Conservation (phyloP, 1,140 invertebrate species). For the Lerema accius region DNA sequence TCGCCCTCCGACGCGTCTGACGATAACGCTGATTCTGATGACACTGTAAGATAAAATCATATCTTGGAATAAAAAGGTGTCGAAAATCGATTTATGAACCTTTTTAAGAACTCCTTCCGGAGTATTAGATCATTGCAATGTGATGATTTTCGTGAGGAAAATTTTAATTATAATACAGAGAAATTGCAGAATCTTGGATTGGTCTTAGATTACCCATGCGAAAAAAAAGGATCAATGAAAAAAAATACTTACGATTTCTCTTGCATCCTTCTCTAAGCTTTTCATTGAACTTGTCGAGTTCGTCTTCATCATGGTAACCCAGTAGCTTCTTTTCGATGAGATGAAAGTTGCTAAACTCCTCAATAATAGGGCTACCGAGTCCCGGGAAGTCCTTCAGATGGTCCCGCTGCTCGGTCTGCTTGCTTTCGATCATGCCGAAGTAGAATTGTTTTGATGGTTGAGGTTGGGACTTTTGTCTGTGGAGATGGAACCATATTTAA, state of each 20-base stretch:
- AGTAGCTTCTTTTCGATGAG: conserved; percentile 72
- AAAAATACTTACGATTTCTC: conserved; percentile 64
- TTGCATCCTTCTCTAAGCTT: conserved; percentile 65
- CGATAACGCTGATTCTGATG: conserved; percentile 81
- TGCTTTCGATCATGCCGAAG: conserved; percentile 88
- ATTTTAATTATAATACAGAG: no score
- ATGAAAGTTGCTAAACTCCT: conserved; percentile 72
- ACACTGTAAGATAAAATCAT: conserved; percentile 52
- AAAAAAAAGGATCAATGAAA: neutral
- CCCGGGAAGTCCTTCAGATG: conserved; percentile 78
- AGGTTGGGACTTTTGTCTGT: conserved; percentile 52
- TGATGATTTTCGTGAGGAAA: no score
- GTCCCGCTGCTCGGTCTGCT: conserved; percentile 60
- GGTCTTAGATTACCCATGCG: no score
- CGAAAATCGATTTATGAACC: no score
- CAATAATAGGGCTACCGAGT: conserved; percentile 69
- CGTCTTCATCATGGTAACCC: conserved; percentile 69
- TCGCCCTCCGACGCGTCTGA: conserved; percentile 80
- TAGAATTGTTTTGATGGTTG: conserved; percentile 88
- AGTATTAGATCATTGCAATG: no score
- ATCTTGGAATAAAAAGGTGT: no score
- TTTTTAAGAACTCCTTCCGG: no score
- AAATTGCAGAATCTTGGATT: no score
- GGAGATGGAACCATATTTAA: no score
- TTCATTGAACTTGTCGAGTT: conserved; percentile 72